Base-by-base conservation (phyloP, 30 jellyfish, hydroid and myxozoan species). In the Hydractinia symbiolongicarpus region DNA sequence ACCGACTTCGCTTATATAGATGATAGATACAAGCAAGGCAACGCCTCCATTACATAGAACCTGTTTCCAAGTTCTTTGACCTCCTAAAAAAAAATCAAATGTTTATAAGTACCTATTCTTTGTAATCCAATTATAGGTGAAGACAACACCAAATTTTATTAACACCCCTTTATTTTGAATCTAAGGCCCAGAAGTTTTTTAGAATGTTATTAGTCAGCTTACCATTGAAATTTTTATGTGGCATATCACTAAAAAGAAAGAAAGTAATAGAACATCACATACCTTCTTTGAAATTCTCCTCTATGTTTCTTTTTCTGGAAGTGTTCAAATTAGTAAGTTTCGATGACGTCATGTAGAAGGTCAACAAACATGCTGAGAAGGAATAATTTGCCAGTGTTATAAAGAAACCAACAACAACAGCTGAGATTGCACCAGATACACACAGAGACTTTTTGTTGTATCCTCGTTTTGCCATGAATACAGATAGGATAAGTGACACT, bases 61-160 rank as follows among this genome's bases (percentile, higher is more conserved):
- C 73, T 90, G 97, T 14, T 80, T 64, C 95, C 94, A 82, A 78
- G 74, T 81, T 79, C 97, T 81, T 79, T 86, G 95, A 3, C 97
- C 97, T 55, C 97, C 97, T 90, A n/a, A 15, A 79, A 8, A 8
- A 78, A 53, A 50, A 58, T 11, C 21, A 21, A 50, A 6, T 13
- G 7, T 17, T 14, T 73, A 15, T n/a, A 15, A 30, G 78, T 30
- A 49, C 1, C n/a, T 11, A 13, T 49, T 10, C 50, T 15, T 67
- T 15, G 53, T 15, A 58, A 11, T 11, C 19, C 69, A 58, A 13
- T 58, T 58, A 11, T 16, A 58, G 19, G 15, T 58, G 69, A 30
- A 67, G 40, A 67, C 20, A 71, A 71, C 44, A 15, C 80, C 8
- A 20, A 67, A 71, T 19, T 71, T 7, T 17, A 13, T 17, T 58